Base-by-base conservation (phyloP, 2,113 vertebrate species). In the Thunnus thynnus region DNA sequence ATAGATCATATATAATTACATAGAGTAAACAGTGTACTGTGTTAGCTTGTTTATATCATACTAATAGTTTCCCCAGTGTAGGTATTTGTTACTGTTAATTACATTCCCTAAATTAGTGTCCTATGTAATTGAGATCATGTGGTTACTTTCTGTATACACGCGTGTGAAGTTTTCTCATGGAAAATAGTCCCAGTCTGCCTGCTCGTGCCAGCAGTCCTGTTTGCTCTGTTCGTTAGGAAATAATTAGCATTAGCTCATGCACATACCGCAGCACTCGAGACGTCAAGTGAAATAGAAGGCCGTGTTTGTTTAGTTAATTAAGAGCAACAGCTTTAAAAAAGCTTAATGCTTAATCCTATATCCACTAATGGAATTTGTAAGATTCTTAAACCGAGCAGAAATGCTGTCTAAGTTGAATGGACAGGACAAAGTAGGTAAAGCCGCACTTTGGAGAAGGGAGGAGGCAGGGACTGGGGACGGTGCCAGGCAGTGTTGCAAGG, bases 221-320 rank as follows among this genome's bases (percentile, higher is more conserved):
- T 85, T 63, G 56, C 80, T 64, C 44, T 61, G 57, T 78, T 84
- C 22, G 14, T 85, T 78, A 32, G 72, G 60, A 75, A 81, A 57
- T 90, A 74, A 86, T 91, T 89, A 72, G 80, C 70, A 57, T 87
- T 80, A 80, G 82, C 83, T 90, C 72, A 79, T 78, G 78, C 81
- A 87, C 89, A 82, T 86, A 83, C 90, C 75, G 10, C 83, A 69
- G 64, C 78, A 74, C 78, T 77, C 4, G 20, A 78, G 76, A 79
- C 25, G 54, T 84, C 58, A 87, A 86, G 62, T 76, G 69, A 74
- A 89, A 85, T 77, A 88, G 79, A 91, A 90, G 67, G 86, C 85
- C 0, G 60, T 86, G 87, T 88, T 94, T 93, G 92, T 93, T 91
- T 92, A 88, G 90, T 90, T 93, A 89, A 93, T 93, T 91, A 92